Base-by-base conservation (phyloP, 1,140 invertebrate species). In the Lucilia cuprina region DNA sequence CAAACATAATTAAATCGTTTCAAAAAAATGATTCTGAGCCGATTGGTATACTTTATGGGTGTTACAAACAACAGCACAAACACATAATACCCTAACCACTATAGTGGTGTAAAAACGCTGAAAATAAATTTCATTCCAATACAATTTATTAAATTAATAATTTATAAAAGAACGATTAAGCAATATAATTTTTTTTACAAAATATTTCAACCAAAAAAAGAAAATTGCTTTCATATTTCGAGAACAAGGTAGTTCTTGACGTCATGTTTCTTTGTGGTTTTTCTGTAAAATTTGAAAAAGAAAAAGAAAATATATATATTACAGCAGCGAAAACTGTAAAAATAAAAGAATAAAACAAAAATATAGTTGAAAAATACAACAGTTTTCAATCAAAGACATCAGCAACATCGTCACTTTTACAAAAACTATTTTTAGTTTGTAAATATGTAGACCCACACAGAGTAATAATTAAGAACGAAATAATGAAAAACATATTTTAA, bases 231-330 rank as follows among this genome's bases (percentile, higher is more conserved):
- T 35, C n/a, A 17, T 30, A 25, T 84, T 84, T 78, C 74, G 74
- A 84, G 74, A 77, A 77, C 83, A 84, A 84, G 83, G 83, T 84
- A 50, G 83, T 35, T 12, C 8, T 77, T 84, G 83, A 84, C 83
- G 83, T 84, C 83, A 84, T 30, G 13, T 25, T 50, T 47, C 21
- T 13, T 82, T 55, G 50, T 35, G 25, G 82, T 17, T 35, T 77
- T 77, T 17, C 9, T 77, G 75, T 47, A 17, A 77, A 77, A 77
- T 77, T 35, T n/a, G 55, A 60, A n/a, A 60, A 60, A 60, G 25
- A 60, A 60, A n/a, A 60, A n/a, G 55, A 60, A 60, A 17, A n/a
- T n/a, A 60, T 30, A 17, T 30, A 25, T 75, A 12, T 5, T 34
- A 25, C 21, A 75, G 5, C 8, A 75, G 21, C 4, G 14, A 34